These are phyloP conservation scores for Athalia circularis DNA, from an alignment of 2,888 invertebrate species.

Conservation along the genomic window DNA sequence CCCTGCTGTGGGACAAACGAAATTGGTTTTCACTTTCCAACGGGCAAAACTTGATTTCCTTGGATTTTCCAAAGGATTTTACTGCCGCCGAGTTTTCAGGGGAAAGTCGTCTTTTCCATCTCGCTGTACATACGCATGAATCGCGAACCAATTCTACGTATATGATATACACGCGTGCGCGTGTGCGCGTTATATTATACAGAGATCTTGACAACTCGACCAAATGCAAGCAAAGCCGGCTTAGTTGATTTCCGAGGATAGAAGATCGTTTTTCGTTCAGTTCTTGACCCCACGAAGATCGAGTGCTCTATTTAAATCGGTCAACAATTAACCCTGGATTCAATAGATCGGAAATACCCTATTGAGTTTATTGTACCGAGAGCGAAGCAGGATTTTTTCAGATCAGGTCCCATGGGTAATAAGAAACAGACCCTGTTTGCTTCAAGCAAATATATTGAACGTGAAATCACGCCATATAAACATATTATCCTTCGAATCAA, in stretches of 20 bases:
- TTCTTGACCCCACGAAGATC: not conserved
- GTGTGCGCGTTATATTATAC: not conserved
- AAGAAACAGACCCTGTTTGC: no score
- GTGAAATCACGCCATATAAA: no score
- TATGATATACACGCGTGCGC: no score
- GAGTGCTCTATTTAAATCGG: not conserved
- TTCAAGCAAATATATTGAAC: no score
- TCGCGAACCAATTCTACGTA: not conserved
- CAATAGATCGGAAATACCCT: no score
- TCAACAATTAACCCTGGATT: not conserved
- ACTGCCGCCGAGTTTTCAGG: conserved; percentile 16
- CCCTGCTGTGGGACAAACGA: conserved; percentile 36
- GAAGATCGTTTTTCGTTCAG: not conserved
- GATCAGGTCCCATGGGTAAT: no score
- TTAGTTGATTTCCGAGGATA: conserved; percentile 20
- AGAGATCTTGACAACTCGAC: not conserved
- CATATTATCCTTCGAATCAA: no score
- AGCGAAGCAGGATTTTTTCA: no score
- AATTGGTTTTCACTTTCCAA: conserved; percentile 41
- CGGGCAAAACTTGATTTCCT: conserved; percentile 31
- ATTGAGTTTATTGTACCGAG: no score
- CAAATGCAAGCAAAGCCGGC: conserved; percentile 5
- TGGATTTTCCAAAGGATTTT: conserved; percentile 34
- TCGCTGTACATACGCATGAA: not conserved
- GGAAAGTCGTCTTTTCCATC: conserved; percentile 11